Percentiles rank a stretch among this genome's conserved stretches.
Conservation (phyloP, 2,888 invertebrate genomes). For the Timandra comae region DNA sequence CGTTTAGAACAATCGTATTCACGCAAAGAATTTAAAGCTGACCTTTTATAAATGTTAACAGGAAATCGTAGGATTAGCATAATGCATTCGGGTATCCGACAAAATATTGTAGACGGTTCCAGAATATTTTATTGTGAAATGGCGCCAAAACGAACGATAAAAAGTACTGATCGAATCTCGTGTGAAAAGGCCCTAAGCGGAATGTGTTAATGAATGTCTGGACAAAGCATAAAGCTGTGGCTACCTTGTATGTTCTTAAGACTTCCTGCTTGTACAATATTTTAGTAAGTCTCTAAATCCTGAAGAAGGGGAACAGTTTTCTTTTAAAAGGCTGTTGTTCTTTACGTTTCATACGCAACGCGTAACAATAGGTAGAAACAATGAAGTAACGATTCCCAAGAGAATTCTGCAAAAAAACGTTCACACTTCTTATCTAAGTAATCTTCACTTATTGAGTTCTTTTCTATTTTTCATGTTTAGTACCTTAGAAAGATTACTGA, state of each 20-base stretch:
- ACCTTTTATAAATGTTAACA: slow-evolving; percentile 43
- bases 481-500: slow-evolving; percentile 38
- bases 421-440: slow-evolving; percentile 38
- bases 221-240: slow-evolving; percentile 25
- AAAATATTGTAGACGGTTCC: slow-evolving; percentile 45
- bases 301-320: slow-evolving; percentile 34
- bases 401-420: slow-evolving; percentile 33
- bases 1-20: slow-evolving; percentile 42
- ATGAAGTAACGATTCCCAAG: slow-evolving; percentile 32
- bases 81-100: slow-evolving; percentile 60
- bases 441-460: slow-evolving; percentile 29
- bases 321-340: slow-evolving; percentile 26
- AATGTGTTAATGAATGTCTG: slow-evolving; percentile 33
- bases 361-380: slow-evolving; percentile 37
- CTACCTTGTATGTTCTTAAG: slow-evolving; percentile 24
- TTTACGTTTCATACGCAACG: slow-evolving; percentile 31
- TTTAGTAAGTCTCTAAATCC: slow-evolving; percentile 33
- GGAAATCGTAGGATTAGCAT: slow-evolving; percentile 62
- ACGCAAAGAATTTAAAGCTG: slow-evolving; percentile 46
- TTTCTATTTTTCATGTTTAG: slow-evolving; percentile 35
- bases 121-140: slow-evolving; percentile 43
- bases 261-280: slow-evolving; percentile 40
- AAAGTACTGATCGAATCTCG: slow-evolving; percentile 23
- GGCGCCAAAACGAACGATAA: slow-evolving; percentile 40
- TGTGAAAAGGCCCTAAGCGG: slow-evolving; percentile 19